phyloP scores from a whole-genome alignment of 1,140 invertebrate genomes.

The Bombus superbus region DNA sequence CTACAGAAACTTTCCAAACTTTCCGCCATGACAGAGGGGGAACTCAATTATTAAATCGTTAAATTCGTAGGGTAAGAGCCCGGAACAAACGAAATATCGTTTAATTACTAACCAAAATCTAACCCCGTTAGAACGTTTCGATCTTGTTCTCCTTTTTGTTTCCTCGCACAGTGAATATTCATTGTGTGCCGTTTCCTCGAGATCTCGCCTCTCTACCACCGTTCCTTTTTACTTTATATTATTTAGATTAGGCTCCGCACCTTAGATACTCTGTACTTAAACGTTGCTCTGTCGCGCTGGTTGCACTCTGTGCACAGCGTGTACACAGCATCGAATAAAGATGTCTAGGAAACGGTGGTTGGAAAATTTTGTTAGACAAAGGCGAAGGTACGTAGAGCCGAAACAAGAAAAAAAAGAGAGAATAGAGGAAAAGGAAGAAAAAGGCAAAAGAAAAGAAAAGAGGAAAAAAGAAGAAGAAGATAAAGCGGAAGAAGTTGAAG shows the following conservation, averaged over 20 bases:
- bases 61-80: neutral
- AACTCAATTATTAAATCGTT: constrained; percentile 4
- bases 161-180: neutral
- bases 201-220: too few relatives aligned
- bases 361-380: neutral
- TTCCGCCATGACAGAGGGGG: too few relatives aligned
- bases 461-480: too few relatives aligned
- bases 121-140: neutral
- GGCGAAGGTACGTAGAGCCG: neutral
- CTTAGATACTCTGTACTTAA: neutral
- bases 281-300: neutral
- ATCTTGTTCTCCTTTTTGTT: neutral
- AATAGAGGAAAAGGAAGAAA: rapidly evolving
- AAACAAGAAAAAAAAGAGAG: too few relatives aligned
- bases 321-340: neutral
- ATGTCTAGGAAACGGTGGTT: neutral
- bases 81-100: neutral
- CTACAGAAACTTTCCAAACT: neutral
- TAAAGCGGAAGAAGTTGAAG: neutral
- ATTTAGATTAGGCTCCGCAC: constrained; percentile 12
- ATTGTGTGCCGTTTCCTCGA: neutral
- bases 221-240: neutral
- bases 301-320: too few relatives aligned
- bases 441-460: too few relatives aligned
- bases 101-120: neutral